phyloP scores from a whole-genome alignment of 2,113 vertebrate species.

The Apteryx mantelli region DNA sequence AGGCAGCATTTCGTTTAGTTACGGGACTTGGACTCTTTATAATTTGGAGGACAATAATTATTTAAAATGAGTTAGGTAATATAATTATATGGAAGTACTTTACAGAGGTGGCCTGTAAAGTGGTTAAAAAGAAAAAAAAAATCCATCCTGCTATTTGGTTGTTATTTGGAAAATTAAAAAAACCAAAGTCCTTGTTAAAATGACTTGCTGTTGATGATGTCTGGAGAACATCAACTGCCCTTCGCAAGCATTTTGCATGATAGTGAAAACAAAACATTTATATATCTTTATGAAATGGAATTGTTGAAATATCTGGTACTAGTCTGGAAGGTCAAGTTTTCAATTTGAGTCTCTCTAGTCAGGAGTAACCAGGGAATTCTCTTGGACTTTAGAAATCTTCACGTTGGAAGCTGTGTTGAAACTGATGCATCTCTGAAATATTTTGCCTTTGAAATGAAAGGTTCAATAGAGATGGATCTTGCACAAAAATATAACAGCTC shows the following conservation, averaged over 20 bases:
- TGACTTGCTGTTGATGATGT: neutral
- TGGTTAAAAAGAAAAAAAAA: neutral
- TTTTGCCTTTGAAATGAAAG: neutral
- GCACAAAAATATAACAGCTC: no score
- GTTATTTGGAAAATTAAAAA: neutral
- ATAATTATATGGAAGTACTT: neutral
- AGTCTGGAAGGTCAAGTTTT: constrained; percentile 13
- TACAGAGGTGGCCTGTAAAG: neutral
- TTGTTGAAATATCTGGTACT: neutral
- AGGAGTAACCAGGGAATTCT: neutral
- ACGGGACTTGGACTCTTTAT: rapidly evolving
- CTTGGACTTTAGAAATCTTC: neutral
- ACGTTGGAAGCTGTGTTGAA: neutral
- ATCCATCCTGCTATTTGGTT: neutral
- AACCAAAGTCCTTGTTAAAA: neutral
- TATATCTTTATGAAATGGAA: neutral
- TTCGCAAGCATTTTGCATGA: neutral
- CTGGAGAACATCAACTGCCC: neutral
- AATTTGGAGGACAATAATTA: neutral
- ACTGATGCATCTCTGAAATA: neutral
- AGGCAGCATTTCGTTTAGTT: neutral
- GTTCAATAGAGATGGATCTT: neutral
- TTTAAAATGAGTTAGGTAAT: neutral
- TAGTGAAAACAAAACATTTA: neutral
- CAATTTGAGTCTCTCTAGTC: neutral